Evolutionary conservation across 2,797 vertebrate genomes (phyloP).

Genomic region (Pyrocephalus nanus): DNA sequence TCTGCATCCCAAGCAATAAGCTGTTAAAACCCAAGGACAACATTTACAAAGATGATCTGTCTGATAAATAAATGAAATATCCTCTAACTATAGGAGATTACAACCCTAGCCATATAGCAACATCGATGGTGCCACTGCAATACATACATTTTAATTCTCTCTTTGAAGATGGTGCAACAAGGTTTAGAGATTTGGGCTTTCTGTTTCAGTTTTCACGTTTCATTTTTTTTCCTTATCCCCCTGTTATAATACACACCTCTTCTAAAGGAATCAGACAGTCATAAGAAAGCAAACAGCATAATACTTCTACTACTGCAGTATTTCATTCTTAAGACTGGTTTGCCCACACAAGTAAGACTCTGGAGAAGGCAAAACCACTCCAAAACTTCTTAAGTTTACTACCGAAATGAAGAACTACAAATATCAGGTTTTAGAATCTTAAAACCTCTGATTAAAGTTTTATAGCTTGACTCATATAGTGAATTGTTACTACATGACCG

Average conservation of each 20-base stretch:
- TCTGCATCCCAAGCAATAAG: conserved; percentile 12
- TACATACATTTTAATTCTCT: background rate
- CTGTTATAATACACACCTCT: background rate
- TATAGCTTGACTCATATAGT: background rate
- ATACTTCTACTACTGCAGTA: background rate
- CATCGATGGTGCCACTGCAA: background rate
- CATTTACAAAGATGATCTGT: background rate
- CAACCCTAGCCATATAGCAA: background rate
- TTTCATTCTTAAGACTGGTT: background rate
- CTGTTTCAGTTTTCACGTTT: background rate
- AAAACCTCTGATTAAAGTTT: background rate
- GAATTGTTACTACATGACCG: background rate
- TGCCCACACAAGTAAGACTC: background rate
- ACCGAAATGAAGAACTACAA: background rate
- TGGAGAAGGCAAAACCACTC: background rate
- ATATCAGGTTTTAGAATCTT: background rate
- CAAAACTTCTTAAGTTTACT: background rate
- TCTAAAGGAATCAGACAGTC: background rate
- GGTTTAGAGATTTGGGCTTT: background rate
- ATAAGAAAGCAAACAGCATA: background rate
- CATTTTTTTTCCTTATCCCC: background rate
- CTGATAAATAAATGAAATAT: background rate
- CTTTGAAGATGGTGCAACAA: background rate
- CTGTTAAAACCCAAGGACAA: conserved; percentile 15
- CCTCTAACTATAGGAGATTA: background rate